These are phyloP conservation scores for Prunella fulvescens DNA, from an alignment of 2,113 vertebrate species.

Conservation along the genomic window DNA sequence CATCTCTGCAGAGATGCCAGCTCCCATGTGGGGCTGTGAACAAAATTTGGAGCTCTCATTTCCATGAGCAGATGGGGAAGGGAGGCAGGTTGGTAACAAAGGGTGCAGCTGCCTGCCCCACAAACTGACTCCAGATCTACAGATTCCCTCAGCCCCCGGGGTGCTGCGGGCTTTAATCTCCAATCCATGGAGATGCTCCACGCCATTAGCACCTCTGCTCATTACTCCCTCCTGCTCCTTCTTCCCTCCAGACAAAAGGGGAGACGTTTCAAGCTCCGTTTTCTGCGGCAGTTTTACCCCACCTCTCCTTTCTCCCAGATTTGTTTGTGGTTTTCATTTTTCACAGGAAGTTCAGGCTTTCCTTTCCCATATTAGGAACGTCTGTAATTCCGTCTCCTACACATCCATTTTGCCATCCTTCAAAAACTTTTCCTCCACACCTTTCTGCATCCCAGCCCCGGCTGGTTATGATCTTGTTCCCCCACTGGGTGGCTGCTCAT, in stretches of 20 bases:
- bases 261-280: slow-evolving; percentile 4
- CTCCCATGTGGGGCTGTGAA: background rate
- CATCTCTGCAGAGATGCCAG: background rate
- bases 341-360: slow-evolving; percentile 14
- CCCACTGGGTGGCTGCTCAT: slow-evolving; percentile 24
- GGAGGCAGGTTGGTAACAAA: background rate
- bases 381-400: background rate
- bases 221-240: slow-evolving; percentile 3
- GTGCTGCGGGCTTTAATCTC: slow-evolving; percentile 41
- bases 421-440: background rate
- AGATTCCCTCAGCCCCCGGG: slow-evolving; percentile 36
- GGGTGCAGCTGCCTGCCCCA: slow-evolving; percentile 39
- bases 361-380: background rate
- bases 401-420: background rate
- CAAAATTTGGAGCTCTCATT: background rate
- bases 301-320: slow-evolving; percentile 2
- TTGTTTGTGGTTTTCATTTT: slow-evolving; percentile 22
- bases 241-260: slow-evolving; percentile 35
- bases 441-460: background rate
- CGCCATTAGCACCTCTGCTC: slow-evolving; percentile 36
- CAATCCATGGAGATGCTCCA: slow-evolving; percentile 2
- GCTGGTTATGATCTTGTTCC: background rate
- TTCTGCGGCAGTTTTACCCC: background rate
- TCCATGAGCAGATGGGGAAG: background rate
- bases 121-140: background rate